These are phyloP conservation scores for Gila robusta DNA, from an alignment of 2,797 vertebrate species.

Conservation along the genomic window DNA sequence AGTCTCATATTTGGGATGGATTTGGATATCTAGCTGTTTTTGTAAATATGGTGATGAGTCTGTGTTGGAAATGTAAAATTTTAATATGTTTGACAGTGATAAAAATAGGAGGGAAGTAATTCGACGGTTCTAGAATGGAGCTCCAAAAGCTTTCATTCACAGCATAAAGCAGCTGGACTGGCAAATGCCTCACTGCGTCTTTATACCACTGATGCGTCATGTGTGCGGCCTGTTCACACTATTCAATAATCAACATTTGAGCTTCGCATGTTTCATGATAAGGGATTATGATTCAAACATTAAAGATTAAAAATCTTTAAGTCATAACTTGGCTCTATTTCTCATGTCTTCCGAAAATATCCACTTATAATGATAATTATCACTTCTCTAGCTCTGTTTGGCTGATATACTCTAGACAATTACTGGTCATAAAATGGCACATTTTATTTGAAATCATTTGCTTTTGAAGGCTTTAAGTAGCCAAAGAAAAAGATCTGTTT, in stretches of 20 bases:
- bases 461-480: conserved; percentile 26
- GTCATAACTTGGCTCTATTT: neutral
- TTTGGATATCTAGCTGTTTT: neutral
- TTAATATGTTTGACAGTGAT: neutral
- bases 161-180: neutral
- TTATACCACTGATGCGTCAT: neutral
- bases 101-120: neutral
- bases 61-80: neutral
- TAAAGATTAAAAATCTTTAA: neutral
- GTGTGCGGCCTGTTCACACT: neutral
- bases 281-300: neutral
- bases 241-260: neutral
- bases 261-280: neutral
- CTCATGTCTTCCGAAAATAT: neutral
- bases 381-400: conserved; percentile 21
- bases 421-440: conserved; percentile 22
- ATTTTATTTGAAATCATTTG: conserved; percentile 31
- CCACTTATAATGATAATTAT: conserved; percentile 3
- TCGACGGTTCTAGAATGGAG: neutral
- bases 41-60: neutral
- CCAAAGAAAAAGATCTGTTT: conserved; percentile 48
- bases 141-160: neutral
- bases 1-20: neutral
- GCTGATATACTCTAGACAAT: neutral
- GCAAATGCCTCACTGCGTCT: neutral